These are phyloP conservation scores for Drymodes brunneopygia DNA, from an alignment of 2,113 vertebrate genomes.

Conservation along the genomic window DNA sequence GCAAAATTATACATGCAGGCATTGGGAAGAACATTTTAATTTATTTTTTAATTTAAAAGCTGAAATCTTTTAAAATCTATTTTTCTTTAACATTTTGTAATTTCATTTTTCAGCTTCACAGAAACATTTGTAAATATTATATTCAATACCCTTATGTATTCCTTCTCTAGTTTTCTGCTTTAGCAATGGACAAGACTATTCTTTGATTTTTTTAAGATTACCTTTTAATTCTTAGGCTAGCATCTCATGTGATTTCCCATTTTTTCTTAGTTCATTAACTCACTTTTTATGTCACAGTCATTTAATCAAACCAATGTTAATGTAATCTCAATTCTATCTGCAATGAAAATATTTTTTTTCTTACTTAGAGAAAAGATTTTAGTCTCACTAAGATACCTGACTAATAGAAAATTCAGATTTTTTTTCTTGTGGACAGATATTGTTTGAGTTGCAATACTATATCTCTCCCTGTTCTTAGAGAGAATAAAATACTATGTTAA, in stretches of 20 bases:
- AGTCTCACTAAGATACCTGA: not conserved
- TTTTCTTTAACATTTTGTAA: not conserved
- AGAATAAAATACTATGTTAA: not conserved
- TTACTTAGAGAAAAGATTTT: not conserved
- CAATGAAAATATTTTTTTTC: not conserved
- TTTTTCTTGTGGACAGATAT: not conserved
- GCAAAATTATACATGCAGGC: not conserved
- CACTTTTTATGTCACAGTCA: not conserved
- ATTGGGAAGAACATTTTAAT: not conserved
- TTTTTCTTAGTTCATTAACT: not conserved
- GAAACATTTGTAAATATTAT: not conserved
- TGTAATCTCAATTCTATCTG: not conserved
- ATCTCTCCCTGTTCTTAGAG: not conserved
- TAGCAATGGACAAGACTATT: not conserved
- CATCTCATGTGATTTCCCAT: not conserved
- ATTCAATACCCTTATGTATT: not conserved
- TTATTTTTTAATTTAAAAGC: not conserved
- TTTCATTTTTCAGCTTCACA: not conserved
- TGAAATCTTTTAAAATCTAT: not conserved
- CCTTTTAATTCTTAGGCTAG: not conserved
- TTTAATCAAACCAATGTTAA: not conserved
- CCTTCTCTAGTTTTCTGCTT: not conserved
- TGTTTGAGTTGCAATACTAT: not conserved
- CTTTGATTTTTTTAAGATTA: not conserved
- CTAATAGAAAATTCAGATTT: not conserved